Conservation (phyloP, 2,888 invertebrate genomes). For the Polydrusus cervinus region DNA sequence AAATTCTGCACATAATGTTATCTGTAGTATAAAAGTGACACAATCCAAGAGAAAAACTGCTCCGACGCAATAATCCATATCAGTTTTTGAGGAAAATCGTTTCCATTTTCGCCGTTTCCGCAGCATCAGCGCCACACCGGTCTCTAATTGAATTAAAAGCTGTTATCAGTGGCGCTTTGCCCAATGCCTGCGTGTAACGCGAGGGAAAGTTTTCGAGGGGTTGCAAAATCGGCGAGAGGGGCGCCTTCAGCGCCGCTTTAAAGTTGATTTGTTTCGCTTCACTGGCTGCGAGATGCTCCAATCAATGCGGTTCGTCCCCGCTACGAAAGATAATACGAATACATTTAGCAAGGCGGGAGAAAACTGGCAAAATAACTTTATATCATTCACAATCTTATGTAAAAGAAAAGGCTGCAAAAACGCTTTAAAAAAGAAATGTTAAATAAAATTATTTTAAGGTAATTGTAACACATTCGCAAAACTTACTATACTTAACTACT, state of each 20-base stretch:
- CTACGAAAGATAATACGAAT: conserved; percentile 43
- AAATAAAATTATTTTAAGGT: neutral
- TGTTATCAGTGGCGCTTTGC: conserved; percentile 55
- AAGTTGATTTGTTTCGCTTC: conserved; percentile 72
- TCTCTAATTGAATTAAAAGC: conserved; percentile 57
- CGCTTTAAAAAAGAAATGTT: neutral
- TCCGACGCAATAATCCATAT: neutral
- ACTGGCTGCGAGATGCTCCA: conserved; percentile 71
- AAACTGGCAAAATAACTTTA: conserved; percentile 29
- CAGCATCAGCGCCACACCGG: conserved; percentile 48
- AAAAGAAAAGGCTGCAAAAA: neutral
- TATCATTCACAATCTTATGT: conserved; percentile 25
- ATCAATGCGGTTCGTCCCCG: conserved; percentile 70
- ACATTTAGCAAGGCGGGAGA: conserved; percentile 31
- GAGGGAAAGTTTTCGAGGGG: conserved; percentile 48
- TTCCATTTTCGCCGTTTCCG: conserved; percentile 53
- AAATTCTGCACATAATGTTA: too few relatives aligned
- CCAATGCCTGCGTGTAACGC: conserved; percentile 49
- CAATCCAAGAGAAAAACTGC: too few relatives aligned
- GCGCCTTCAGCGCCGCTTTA: conserved; percentile 65
- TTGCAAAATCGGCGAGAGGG: conserved; percentile 48
- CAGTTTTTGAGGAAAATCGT: conserved; percentile 51
- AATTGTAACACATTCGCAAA: too few relatives aligned
- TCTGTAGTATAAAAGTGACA: too few relatives aligned
- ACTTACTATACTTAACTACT: too few relatives aligned